phyloP scores from a whole-genome alignment of 64 coral and sea anemone species.

The Anthopleura sola region DNA sequence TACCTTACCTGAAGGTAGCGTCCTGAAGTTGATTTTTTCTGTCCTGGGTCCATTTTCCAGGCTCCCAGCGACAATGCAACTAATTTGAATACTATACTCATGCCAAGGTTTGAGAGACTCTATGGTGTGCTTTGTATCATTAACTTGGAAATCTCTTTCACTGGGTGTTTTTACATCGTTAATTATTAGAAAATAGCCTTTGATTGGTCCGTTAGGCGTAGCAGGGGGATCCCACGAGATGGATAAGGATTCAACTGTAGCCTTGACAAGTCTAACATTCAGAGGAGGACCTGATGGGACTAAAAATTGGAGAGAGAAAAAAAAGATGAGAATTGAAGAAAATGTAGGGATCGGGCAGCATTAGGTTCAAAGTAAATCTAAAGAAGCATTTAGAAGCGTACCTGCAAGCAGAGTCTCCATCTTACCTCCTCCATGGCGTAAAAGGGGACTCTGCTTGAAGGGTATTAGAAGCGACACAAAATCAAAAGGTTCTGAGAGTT shows the following conservation, averaged over 20 bases:
- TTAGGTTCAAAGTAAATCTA: too few species aligned
- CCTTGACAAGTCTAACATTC: conserved; percentile 20
- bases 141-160: not conserved
- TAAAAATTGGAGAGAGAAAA: conserved; percentile 16
- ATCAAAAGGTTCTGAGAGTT: too few species aligned
- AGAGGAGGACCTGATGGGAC: conserved; percentile 56
- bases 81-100: conserved; percentile 36
- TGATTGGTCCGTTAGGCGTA: conserved; percentile 50
- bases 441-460: too few species aligned
- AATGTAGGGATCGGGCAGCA: too few species aligned
- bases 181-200: not conserved
- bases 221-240: conserved; percentile 54
- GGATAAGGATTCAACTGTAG: conserved; percentile 17
- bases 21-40: not conserved
- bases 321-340: not conserved
- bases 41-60: conserved; percentile 16
- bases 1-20: conserved; percentile 37
- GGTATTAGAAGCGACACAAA: too few species aligned
- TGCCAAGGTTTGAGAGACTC: conserved; percentile 18
- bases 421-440: too few species aligned
- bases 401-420: too few species aligned
- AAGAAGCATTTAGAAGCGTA: too few species aligned
- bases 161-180: conserved; percentile 1
- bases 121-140: not conserved
- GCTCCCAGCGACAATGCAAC: conserved; percentile 19